Conservation (phyloP, 2,797 vertebrate genomes). For the Liparis tanakae region DNA sequence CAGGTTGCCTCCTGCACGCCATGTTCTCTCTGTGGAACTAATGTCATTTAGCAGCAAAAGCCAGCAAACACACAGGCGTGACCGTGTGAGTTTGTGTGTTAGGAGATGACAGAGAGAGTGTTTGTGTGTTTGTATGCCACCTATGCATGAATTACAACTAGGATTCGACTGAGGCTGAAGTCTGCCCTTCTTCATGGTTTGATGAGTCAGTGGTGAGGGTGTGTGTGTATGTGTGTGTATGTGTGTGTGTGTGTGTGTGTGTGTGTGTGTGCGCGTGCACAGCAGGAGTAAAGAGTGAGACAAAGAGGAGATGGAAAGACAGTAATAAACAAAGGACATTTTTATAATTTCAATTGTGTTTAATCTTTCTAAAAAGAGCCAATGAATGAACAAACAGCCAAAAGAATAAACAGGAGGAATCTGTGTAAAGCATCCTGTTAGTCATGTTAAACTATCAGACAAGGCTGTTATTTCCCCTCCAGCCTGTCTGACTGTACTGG, state of each 20-base stretch:
- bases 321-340: slow-evolving; percentile 49
- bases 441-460: slow-evolving; percentile 54
- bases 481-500: slow-evolving; percentile 52
- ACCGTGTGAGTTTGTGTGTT: slow-evolving; percentile 58
- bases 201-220: slow-evolving; percentile 70
- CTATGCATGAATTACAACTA: slow-evolving; percentile 71
- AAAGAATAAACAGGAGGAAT: slow-evolving; percentile 33
- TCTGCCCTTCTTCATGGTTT: slow-evolving; percentile 69
- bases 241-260: slow-evolving; percentile 25
- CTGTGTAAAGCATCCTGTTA: slow-evolving; percentile 46
- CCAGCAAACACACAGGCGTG: slow-evolving; percentile 79
- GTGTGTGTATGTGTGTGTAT: slow-evolving; percentile 44
- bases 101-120: slow-evolving; percentile 36
- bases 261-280: slow-evolving; percentile 25
- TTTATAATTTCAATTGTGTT: slow-evolving; percentile 38
- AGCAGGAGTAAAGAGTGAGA: slow-evolving; percentile 50
- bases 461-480: slow-evolving; percentile 47
- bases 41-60: slow-evolving; percentile 78
- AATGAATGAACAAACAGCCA: slow-evolving; percentile 24
- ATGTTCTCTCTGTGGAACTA: slow-evolving; percentile 81
- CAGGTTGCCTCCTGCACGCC: slow-evolving; percentile 80
- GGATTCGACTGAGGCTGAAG: slow-evolving; percentile 65
- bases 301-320: slow-evolving; percentile 49
- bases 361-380: slow-evolving; percentile 30
- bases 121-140: slow-evolving; percentile 57